A percentile compares a stretch with the other conserved stretches of the same genome.
phyloP scores from a whole-genome alignment of 2,113 vertebrate genomes.

The Leiothrix lutea region DNA sequence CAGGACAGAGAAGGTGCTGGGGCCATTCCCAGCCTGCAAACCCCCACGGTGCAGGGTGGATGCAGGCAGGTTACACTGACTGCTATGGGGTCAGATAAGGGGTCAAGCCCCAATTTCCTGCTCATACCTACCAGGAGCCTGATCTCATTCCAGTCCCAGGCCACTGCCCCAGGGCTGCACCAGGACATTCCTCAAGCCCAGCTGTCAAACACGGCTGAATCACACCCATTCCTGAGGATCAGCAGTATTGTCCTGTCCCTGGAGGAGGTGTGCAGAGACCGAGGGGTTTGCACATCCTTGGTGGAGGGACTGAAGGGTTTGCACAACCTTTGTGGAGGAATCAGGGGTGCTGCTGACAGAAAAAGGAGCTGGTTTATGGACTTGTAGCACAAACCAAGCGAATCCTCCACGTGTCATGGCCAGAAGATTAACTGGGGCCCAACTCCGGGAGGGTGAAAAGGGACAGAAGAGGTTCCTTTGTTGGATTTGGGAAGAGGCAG shows the following conservation, averaged over 20 bases:
- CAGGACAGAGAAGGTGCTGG: not conserved
- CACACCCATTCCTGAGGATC: fast-evolving
- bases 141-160: not conserved
- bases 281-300: not conserved
- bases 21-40: not conserved
- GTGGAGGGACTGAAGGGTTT: not conserved
- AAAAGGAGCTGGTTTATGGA: not conserved
- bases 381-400: not conserved
- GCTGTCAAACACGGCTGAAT: not conserved
- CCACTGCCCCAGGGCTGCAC: fast-evolving
- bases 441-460: not conserved
- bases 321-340: not conserved
- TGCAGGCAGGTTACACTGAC: not conserved
- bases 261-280: not conserved
- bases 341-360: not conserved
- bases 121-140: not conserved
- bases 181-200: not conserved
- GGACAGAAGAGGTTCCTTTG: not conserved
- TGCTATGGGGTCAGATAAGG: not conserved
- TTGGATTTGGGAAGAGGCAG: not conserved
- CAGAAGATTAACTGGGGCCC: not conserved
- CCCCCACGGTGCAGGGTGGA: fast-evolving
- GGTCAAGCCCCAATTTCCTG: not conserved
- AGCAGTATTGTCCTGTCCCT: not conserved
- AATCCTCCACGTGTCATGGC: not conserved